Base-by-base conservation (phyloP, 2,888 invertebrate genomes). In the Drosophila austrosaltans region DNA sequence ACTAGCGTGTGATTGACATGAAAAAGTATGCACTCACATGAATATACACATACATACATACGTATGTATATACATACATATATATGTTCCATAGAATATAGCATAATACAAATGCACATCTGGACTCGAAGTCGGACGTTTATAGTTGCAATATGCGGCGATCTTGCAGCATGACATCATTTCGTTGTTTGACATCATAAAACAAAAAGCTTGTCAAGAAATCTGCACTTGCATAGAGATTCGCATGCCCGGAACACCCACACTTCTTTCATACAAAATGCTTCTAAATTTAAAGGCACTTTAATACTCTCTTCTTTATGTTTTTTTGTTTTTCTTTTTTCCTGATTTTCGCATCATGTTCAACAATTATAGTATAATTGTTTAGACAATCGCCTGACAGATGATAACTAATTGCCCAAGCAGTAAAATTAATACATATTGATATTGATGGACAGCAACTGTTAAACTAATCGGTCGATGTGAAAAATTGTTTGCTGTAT, bases 91-190 rank as follows among this genome's bases (percentile, higher is more conserved):
- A 57, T 8, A 32, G 56, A 36, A 54, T 40, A 28, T 39, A 82
- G 69, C 83, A 89, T 89, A 87, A 83, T 89, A 78, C n/a, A 25
- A 78, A 81, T 89, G 83, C 84, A 82, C 82, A 82, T 82, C 82
- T 82, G 88, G 82, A 82, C 74, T 70, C 12, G 6, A 62, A 20
- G 75, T 67, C 66, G 64, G 59, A 42, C 12, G 5, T 54, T 69
- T 69, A 62, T 72, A 73, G 72, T 79, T 82, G 80, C 75, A 67
- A 32, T 56, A 32, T 36, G 56, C 36, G 72, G 82, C 85, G 89
- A 78, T 87, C 82, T 86, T 89, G 86, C 87, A 78, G 89, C 88
- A 87, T 87, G 86, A 87, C 89, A 87, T 87, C 86, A 87, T 87
- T 88, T 81, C 48, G 44, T 68, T 59, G 61, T 68, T 83, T 82